Conservation (phyloP, 2,113 vertebrate species). For the Ophiodon elongatus region DNA sequence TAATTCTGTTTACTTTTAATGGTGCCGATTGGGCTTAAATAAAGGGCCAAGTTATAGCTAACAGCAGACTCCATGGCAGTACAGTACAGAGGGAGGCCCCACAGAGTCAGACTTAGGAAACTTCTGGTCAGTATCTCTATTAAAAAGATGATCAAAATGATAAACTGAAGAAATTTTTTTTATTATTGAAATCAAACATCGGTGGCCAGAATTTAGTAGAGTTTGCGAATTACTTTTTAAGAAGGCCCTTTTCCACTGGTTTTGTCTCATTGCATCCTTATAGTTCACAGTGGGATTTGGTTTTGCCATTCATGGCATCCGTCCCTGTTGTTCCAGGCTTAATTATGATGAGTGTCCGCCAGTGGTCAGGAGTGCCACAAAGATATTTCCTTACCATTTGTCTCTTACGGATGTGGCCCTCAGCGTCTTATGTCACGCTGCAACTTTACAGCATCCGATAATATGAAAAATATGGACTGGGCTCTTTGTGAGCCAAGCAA, state of each 20-base stretch:
- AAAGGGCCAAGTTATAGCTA: background rate
- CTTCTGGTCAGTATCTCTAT: background rate
- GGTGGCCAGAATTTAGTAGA: background rate
- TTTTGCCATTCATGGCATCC: conserved; percentile 24
- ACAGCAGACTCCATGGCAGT: background rate
- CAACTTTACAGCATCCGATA: conserved; percentile 59
- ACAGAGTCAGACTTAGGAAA: too few species aligned
- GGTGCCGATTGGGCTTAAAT: background rate
- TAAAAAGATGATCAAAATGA: background rate
- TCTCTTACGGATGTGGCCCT: conserved; percentile 34
- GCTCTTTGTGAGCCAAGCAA: conserved; percentile 44
- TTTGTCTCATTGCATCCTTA: conserved; percentile 3
- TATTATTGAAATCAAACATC: background rate
- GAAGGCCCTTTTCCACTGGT: background rate
- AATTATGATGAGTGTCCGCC: conserved; percentile 20
- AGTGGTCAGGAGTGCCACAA: background rate
- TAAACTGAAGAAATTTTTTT: too few species aligned
- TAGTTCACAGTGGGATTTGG: background rate
- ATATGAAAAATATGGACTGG: conserved; percentile 68
- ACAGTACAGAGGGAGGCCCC: too few species aligned
- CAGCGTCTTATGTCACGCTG: conserved; percentile 28
- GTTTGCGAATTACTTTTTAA: background rate
- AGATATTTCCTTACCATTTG: conserved; percentile 28
- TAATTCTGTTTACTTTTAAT: background rate
- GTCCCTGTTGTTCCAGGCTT: conserved; percentile 1